Percentiles rank a stretch among this genome's conserved stretches.
Conservation (phyloP, 37 sponge, comb jelly and placozoan genomes). For the Eunapius fragilis region DNA sequence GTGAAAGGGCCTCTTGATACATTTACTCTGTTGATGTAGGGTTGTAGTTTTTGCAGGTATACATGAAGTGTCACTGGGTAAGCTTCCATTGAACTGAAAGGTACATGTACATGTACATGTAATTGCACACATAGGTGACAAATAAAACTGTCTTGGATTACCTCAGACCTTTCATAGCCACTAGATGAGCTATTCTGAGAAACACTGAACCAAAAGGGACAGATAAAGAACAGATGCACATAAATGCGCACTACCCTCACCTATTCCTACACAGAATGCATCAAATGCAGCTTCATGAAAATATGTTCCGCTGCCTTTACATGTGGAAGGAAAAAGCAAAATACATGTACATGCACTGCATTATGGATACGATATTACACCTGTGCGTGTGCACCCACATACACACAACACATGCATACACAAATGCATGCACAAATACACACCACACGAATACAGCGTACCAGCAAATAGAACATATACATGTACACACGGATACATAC, state of each 20-base stretch:
- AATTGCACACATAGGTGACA: too few relatives aligned
- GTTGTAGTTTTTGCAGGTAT: slow-evolving; percentile 52
- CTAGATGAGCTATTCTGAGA: slow-evolving; percentile 70
- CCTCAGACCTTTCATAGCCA: slow-evolving; percentile 67
- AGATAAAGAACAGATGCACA: neutral
- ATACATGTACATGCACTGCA: neutral
- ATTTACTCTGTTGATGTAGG: slow-evolving; percentile 64
- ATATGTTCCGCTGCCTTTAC: neutral
- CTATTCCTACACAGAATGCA: slow-evolving; percentile 75
- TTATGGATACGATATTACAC: too few relatives aligned
- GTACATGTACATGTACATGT: neutral
- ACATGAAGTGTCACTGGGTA: slow-evolving; percentile 54
- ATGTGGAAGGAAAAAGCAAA: neutral
- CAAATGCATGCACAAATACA: too few relatives aligned
- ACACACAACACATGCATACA: slow-evolving; percentile 5
- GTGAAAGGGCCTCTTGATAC: slow-evolving; percentile 68
- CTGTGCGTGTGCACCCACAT: slow-evolving; percentile 18
- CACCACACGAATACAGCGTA: too few relatives aligned
- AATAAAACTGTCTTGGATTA: neutral
- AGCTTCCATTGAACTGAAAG: slow-evolving; percentile 41
- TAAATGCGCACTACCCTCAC: slow-evolving; percentile 30
- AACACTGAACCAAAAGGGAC: slow-evolving; percentile 52
- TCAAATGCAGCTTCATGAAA: slow-evolving; percentile 84
- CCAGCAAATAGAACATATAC: too few relatives aligned
- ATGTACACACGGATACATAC: too few relatives aligned